Evolutionary conservation across 2,797 vertebrate genomes (phyloP).

Genomic region (Trachops cirrhosus): DNA sequence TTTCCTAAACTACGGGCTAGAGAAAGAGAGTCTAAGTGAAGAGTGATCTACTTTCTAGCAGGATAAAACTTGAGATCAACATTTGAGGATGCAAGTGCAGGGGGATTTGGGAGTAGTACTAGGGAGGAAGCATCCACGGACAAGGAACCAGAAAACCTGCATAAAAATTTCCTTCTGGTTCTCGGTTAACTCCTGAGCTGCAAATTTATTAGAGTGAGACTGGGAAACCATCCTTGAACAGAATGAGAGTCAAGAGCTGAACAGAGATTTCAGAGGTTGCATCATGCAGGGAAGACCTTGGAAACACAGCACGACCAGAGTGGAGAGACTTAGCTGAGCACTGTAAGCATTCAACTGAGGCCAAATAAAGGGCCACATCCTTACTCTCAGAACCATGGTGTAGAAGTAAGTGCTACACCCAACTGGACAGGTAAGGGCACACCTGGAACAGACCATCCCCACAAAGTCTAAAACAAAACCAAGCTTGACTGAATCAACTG

Average conservation of each 20-base stretch:
- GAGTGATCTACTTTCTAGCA: not conserved
- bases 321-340: not conserved
- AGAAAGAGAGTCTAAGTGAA: not conserved
- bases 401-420: not conserved
- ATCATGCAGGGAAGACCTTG: not conserved
- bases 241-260: not conserved
- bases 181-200: not conserved
- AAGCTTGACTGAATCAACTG: not conserved
- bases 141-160: not conserved
- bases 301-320: not conserved
- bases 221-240: not conserved
- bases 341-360: not conserved
- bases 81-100: not conserved
- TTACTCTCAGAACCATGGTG: not conserved
- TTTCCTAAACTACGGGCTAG: not conserved
- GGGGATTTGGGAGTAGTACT: not conserved
- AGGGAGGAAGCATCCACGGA: not conserved
- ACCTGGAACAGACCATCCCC: not conserved
- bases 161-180: not conserved
- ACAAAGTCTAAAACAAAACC: not conserved
- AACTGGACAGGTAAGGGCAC: not conserved
- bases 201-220: not conserved
- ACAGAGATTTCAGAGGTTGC: not conserved
- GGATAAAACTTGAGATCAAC: not conserved
- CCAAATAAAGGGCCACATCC: not conserved